phyloP scores from a whole-genome alignment of 1,140 invertebrate genomes.

The Manduca sexta region DNA sequence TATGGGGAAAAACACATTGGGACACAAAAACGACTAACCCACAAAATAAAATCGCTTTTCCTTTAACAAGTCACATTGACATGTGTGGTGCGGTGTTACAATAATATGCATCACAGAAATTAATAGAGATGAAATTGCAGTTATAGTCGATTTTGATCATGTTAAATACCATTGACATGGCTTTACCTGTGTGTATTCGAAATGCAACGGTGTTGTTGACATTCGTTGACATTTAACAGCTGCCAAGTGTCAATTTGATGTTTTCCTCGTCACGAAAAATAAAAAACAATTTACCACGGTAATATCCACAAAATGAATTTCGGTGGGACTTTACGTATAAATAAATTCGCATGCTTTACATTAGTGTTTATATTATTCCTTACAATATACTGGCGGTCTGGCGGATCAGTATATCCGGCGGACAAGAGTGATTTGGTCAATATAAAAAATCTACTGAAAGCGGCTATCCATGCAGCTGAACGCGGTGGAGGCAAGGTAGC shows the following conservation, averaged over 20 bases:
- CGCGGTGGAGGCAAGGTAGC: conserved; percentile 85
- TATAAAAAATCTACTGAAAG: conserved; percentile 83
- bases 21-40: too few species aligned
- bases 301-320: conserved; percentile 74
- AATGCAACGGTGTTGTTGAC: too few species aligned
- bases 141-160: too few species aligned
- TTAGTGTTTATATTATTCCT: conserved; percentile 74
- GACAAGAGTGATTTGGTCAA: conserved; percentile 75
- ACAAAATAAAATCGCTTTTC: not conserved
- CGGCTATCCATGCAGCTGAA: conserved; percentile 85
- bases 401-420: conserved; percentile 32
- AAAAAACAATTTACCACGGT: not conserved
- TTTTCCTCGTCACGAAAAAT: not conserved
- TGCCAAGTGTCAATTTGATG: conserved; percentile 5
- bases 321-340: conserved; percentile 77
- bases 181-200: too few species aligned
- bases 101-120: too few species aligned
- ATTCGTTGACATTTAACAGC: not conserved
- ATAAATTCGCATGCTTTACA: conserved; percentile 75
- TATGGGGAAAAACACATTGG: too few species aligned
- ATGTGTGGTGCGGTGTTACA: too few species aligned
- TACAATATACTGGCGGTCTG: conserved; percentile 59
- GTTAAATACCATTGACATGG: too few species aligned
- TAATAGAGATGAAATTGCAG: too few species aligned
- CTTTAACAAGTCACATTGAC: not conserved